Percentiles rank a stretch among this genome's conserved stretches.
phyloP scores from a whole-genome alignment of 2,797 vertebrate genomes.

The Alosa sapidissima region DNA sequence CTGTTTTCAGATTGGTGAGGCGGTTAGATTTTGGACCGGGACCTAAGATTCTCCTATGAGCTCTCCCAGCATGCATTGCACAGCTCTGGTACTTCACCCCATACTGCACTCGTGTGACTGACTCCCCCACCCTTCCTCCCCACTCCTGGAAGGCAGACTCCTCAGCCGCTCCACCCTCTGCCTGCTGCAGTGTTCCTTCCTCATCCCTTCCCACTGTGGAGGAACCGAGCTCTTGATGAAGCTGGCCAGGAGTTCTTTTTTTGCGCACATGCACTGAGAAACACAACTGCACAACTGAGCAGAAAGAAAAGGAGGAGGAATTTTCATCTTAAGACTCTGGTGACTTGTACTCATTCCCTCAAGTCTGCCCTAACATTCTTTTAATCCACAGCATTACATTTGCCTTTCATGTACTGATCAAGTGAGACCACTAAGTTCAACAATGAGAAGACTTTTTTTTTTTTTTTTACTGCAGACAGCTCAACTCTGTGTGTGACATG shows the following conservation, averaged over 20 bases:
- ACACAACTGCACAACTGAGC: not conserved
- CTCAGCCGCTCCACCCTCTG: not conserved
- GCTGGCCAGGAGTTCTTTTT: not conserved
- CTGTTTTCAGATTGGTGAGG: constrained; percentile 84
- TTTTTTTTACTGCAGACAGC: not conserved
- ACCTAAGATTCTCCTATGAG: constrained; percentile 92
- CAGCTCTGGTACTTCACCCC: constrained; percentile 24
- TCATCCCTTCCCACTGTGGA: not conserved
- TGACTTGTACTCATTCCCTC: not conserved
- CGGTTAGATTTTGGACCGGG: constrained; percentile 88
- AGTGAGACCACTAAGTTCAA: not conserved
- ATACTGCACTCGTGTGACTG: constrained; percentile 29
- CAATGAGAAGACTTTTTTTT: not conserved
- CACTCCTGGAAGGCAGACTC: not conserved
- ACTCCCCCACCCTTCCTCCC: not conserved
- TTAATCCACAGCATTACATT: not conserved
- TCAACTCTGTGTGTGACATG: not conserved
- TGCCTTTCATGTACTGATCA: not conserved
- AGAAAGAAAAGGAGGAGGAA: not conserved
- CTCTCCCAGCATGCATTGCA: not conserved
- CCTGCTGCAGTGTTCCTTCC: not conserved
- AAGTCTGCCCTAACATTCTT: not conserved
- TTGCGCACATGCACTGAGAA: not conserved
- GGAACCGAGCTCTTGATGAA: not conserved
- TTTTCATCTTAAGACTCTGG: not conserved